phyloP scores from a whole-genome alignment of 2,888 invertebrate species.

The Phalangium opilio region DNA sequence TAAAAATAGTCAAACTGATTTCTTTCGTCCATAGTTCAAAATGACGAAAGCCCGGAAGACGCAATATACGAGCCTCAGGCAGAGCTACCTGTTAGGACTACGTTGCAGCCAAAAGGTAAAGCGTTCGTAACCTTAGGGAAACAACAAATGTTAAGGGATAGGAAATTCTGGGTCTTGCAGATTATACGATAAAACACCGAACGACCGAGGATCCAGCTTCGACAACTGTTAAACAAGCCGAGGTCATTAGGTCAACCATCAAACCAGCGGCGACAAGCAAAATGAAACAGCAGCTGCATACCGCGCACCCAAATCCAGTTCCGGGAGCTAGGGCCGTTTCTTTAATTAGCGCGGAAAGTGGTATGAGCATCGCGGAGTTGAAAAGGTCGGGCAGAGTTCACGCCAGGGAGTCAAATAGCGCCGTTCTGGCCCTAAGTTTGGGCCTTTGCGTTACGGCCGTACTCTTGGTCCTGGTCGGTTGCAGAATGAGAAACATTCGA shows the following conservation, averaged over 20 bases:
- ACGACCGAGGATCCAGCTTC: background rate
- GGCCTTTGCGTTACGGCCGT: constrained; percentile 64
- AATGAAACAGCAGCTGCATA: too few relatives aligned
- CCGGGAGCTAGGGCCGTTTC: too few relatives aligned
- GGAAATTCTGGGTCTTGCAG: too few relatives aligned
- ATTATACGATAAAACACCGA: background rate
- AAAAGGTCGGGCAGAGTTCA: constrained; percentile 13
- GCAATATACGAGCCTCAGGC: too few relatives aligned
- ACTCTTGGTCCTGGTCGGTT: constrained; percentile 63
- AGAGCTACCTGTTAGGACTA: too few relatives aligned
- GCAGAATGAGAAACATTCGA: constrained; percentile 58
- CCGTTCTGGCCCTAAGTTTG: constrained; percentile 46
- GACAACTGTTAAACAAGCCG: background rate
- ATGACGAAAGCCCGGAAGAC: too few relatives aligned
- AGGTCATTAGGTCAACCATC: background rate
- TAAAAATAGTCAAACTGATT: too few relatives aligned
- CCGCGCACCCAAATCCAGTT: too few relatives aligned
- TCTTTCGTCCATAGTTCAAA: too few relatives aligned
- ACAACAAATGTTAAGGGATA: too few relatives aligned
- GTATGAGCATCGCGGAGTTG: constrained; percentile 14
- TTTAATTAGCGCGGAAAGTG: background rate
- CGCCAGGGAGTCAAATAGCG: constrained; percentile 34
- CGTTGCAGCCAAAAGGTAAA: constrained; percentile 7
- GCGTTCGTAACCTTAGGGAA: too few relatives aligned
- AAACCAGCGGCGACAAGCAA: background rate